A percentile compares a stretch with the other conserved stretches of the same genome.
Evolutionary conservation across 2,797 vertebrate species (phyloP).

Genomic region (Ctenopoma kingsleyae): DNA sequence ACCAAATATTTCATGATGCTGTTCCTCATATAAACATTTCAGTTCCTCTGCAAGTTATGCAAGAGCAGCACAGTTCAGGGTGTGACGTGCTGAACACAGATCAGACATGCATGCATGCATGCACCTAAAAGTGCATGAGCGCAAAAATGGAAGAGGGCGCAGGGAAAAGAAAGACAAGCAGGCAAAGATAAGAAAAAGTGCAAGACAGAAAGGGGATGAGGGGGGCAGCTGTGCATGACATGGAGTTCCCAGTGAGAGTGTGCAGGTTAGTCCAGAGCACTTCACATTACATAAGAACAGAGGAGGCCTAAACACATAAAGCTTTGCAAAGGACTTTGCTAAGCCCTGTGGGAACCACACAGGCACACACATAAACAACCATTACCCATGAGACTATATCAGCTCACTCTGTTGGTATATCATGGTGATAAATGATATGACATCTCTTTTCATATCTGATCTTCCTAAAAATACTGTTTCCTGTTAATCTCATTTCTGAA

Average conservation of each 20-base stretch:
- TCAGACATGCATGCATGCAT: constrained; percentile 23
- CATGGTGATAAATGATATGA: constrained; percentile 14
- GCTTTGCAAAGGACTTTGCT: constrained; percentile 23
- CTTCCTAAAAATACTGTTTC: constrained; percentile 10
- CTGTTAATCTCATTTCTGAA: constrained; percentile 25
- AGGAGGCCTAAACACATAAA: constrained; percentile 32
- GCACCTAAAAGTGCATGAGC: constrained; percentile 19
- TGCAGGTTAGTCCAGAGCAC: constrained; percentile 38
- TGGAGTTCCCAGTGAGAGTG: constrained; percentile 39
- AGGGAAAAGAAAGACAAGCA: background rate
- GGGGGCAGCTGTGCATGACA: background rate
- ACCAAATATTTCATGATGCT: constrained; percentile 39
- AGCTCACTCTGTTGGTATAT: constrained; percentile 7
- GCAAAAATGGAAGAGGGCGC: background rate
- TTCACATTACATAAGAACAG: constrained; percentile 55
- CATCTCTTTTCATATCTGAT: constrained; percentile 27
- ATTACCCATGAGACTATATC: constrained; percentile 24
- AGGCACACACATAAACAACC: constrained; percentile 30
- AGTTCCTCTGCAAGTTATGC: constrained; percentile 62
- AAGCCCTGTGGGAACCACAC: constrained; percentile 55
- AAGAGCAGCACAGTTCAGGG: constrained; percentile 58
- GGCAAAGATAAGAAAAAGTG: background rate
- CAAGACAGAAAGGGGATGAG: background rate
- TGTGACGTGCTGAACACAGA: constrained; percentile 28
- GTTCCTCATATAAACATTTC: constrained; percentile 49